These are phyloP conservation scores for Eupsilia transversa DNA, from an alignment of 2,888 invertebrate species.

Conservation along the genomic window DNA sequence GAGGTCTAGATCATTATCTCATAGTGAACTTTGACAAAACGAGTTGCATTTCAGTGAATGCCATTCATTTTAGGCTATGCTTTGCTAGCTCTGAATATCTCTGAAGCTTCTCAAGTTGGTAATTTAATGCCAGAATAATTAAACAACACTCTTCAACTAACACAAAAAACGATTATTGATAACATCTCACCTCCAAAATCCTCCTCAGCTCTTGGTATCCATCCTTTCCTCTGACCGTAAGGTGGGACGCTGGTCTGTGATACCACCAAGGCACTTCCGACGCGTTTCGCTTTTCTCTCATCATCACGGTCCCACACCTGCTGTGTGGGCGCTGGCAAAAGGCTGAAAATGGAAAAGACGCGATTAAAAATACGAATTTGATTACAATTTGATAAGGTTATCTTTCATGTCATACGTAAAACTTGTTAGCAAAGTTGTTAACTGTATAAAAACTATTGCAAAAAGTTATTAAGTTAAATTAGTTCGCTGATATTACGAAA, in stretches of 20 bases:
- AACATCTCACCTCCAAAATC: constrained; percentile 91
- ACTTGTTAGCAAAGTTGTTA: neutral
- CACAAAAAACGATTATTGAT: neutral
- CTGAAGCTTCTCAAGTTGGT: neutral
- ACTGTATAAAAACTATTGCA: neutral
- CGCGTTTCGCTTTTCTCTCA: constrained; percentile 91
- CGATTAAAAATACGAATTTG: neutral
- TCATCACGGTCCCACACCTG: constrained; percentile 97
- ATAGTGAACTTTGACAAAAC: neutral
- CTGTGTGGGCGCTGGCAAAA: constrained; percentile 97
- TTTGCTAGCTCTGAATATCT: neutral
- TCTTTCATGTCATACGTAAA: constrained; percentile 19
- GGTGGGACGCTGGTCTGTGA: constrained; percentile 96
- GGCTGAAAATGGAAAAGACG: constrained; percentile 86
- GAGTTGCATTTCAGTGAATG: neutral
- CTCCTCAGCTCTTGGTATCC: constrained; percentile 96
- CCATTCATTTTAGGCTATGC: neutral
- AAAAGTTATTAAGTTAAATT: neutral
- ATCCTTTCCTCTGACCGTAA: constrained; percentile 98
- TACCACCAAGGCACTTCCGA: constrained; percentile 92
- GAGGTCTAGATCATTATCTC: too few relatives aligned
- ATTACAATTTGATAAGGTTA: constrained; percentile 39
- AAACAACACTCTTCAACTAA: neutral
- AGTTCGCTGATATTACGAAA: constrained; percentile 15
- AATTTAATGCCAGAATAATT: neutral